phyloP scores from a whole-genome alignment of 2,797 vertebrate genomes.

The Ciconia nigra region DNA sequence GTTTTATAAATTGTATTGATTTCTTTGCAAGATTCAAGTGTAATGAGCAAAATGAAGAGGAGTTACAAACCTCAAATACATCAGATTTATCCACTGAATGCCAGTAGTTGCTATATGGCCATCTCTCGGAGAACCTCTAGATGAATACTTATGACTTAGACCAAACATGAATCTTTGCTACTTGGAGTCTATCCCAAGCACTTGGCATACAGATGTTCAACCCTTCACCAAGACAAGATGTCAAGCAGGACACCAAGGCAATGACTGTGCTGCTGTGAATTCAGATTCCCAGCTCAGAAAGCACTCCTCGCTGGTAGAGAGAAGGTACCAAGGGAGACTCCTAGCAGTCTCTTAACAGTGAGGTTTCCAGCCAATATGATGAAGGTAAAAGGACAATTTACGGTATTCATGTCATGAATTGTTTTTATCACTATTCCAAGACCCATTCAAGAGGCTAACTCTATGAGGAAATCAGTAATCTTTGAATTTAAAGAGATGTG shows the following conservation, averaged over 20 bases:
- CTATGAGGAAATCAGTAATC: conserved; percentile 49
- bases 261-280: background rate
- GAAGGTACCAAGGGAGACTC: background rate
- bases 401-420: background rate
- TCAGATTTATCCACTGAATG: background rate
- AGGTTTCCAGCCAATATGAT: background rate
- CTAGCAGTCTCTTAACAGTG: background rate
- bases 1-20: background rate
- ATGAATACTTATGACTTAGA: background rate
- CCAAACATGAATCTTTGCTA: background rate
- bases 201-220: background rate
- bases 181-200: background rate
- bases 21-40: background rate
- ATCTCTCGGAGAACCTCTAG: background rate
- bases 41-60: background rate
- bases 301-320: background rate
- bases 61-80: background rate
- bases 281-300: background rate
- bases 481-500: conserved; percentile 26
- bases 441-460: conserved; percentile 1
- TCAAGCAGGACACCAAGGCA: background rate
- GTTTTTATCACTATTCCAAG: conserved; percentile 10
- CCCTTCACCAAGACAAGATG: background rate
- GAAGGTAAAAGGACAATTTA: conserved; percentile 5
- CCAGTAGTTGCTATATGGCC: background rate